Conservation (phyloP, 2,888 invertebrate species). For the Pyrgus malvae region DNA sequence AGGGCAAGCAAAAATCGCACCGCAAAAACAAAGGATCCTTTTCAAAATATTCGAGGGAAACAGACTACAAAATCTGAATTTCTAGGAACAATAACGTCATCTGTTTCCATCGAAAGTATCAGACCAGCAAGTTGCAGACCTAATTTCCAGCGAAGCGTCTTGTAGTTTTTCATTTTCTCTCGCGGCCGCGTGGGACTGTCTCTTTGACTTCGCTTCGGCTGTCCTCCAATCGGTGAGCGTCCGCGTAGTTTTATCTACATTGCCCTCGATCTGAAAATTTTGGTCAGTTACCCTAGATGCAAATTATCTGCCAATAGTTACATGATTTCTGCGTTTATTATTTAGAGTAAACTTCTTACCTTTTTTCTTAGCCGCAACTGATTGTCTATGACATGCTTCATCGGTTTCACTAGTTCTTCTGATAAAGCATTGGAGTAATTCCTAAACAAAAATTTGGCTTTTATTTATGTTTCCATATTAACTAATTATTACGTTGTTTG, state of each 20-base stretch:
- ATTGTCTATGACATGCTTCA: constrained; percentile 86
- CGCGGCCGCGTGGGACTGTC: constrained; percentile 92
- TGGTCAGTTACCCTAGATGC: constrained; percentile 9
- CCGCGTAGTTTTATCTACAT: constrained; percentile 93
- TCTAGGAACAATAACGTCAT: constrained; percentile 33
- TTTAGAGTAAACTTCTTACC: constrained; percentile 56
- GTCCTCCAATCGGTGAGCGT: constrained; percentile 91
- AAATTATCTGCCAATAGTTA: constrained; percentile 2
- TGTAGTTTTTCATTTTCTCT: constrained; percentile 96
- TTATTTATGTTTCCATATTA: background rate
- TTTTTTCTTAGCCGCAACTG: constrained; percentile 87
- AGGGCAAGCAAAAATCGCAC: constrained; percentile 39
- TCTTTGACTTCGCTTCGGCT: constrained; percentile 94
- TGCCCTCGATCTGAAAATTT: constrained; percentile 83
- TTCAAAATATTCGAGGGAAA: constrained; percentile 39
- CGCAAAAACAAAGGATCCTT: constrained; percentile 60
- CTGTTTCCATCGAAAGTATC: constrained; percentile 41
- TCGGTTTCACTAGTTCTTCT: constrained; percentile 95
- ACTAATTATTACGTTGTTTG: too few relatives aligned
- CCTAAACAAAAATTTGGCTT: constrained; percentile 60
- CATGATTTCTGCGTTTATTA: background rate
- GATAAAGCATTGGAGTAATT: constrained; percentile 89
- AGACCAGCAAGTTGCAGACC: constrained; percentile 62
- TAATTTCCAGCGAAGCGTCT: constrained; percentile 83
- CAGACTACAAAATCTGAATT: constrained; percentile 33